These are phyloP conservation scores for Lasioglossum zephyrum DNA, from an alignment of 2,888 invertebrate species.

Conservation along the genomic window DNA sequence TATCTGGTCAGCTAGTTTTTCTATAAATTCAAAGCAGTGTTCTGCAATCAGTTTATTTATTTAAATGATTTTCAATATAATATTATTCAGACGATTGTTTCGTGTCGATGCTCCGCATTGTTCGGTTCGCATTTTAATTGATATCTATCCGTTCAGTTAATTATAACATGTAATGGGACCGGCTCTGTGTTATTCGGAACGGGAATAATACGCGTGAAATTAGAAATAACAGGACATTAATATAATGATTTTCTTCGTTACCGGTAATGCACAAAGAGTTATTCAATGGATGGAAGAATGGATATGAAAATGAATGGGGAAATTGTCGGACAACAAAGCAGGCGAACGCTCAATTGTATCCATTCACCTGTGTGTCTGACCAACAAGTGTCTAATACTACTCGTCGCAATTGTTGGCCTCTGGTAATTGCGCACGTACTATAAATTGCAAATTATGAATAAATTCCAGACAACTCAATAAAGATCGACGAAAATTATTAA, in stretches of 20 bases:
- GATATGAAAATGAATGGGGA: background rate
- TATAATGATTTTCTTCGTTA: background rate
- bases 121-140: background rate
- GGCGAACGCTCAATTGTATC: background rate
- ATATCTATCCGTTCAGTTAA: background rate
- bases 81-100: background rate
- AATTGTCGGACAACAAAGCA: constrained; percentile 12
- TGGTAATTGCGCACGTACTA: background rate
- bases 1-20: no score
- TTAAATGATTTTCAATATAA: background rate
- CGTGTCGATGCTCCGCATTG: background rate
- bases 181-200: background rate
- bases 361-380: constrained; percentile 32
- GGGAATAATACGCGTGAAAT: background rate
- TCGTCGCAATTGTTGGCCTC: constrained; percentile 7
- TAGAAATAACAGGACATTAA: background rate
- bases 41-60: background rate
- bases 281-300: background rate
- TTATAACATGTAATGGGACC: background rate
- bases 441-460: background rate
- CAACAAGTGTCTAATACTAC: constrained; percentile 56
- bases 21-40: no score
- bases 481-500: background rate
- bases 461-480: background rate
- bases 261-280: background rate